Evolutionary conservation across 2,888 invertebrate species (phyloP), one percentile per base, ranked within the genome.

Genomic region (Leptinotarsa juncta): DNA sequence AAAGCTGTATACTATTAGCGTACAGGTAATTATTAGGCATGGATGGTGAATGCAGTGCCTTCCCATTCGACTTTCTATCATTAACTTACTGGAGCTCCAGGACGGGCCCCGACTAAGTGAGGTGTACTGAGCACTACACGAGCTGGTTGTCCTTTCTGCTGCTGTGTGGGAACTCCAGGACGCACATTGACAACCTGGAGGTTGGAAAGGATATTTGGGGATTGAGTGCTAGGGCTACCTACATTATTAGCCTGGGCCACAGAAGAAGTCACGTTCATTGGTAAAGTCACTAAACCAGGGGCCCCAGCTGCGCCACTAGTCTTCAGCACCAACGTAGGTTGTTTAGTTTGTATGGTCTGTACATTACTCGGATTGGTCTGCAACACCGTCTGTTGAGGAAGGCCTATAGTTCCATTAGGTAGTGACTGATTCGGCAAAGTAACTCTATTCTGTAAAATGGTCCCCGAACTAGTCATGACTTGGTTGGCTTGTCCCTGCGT

Each of bases 141-240:
- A 70, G 95, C 93, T 76, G 95, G 92, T 78, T 95, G 93, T 74
- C 93, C 92, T 88, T 95, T 95, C 87, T 94, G 94, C 77, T 92
- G 90, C 81, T 93, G 90, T 82, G 91, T 91, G 66, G 94, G 93
- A 77, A 93, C 91, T 77, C 92, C 93, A 71, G 94, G 93, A 81
- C 96, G 91, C 90, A 95, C 94, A 88, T 96, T 96, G 82, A 96
- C 90, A 85, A 96, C 94, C 89, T 95, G 95, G 84, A 96, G 94
- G 89, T 94, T 95, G 84, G 88, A 87, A 78, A 88, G 87, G 87
- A 88, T 86, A 82, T 86, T 86, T 81, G 86, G 83, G 81, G 85
- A 85, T 82, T 87, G 87, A 78, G 87, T 85, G 78, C 81, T 80
- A 68, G 80, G 77, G 78, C 86, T 86, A 87, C 89, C 88, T 85